Evolutionary conservation across 2,797 vertebrate genomes (phyloP).

Genomic region (Orientallactaga sibirica): DNA sequence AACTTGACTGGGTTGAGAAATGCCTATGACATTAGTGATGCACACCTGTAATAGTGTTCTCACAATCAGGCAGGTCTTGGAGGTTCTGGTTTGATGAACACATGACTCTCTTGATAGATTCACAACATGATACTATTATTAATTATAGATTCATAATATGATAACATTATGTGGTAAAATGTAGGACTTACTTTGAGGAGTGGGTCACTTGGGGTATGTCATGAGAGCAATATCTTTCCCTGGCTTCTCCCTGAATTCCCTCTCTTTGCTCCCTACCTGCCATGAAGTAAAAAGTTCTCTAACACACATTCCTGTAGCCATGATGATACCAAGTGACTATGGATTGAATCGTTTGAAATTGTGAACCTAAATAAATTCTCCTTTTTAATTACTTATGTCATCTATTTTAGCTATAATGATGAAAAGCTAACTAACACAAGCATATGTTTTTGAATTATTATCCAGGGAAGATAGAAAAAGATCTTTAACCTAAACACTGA

Average conservation of each 20-base stretch:
- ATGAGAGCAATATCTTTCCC: background rate
- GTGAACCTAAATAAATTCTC: background rate
- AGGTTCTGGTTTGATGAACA: background rate
- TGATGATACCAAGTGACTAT: background rate
- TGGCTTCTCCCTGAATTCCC: background rate
- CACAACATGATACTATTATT: background rate
- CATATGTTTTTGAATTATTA: conserved; percentile 23
- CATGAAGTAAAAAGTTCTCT: background rate
- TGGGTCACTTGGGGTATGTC: background rate
- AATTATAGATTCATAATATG: background rate
- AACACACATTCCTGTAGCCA: background rate
- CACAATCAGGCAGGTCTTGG: background rate
- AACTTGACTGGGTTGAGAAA: background rate
- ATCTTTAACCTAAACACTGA: background rate
- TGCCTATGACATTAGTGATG: background rate
- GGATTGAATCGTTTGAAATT: background rate
- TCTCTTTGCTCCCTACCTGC: background rate
- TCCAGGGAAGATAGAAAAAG: background rate
- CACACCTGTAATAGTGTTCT: background rate
- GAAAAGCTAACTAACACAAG: too few relatives aligned
- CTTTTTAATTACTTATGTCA: background rate
- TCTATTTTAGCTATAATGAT: background rate
- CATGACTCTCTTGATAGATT: background rate
- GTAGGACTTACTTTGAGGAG: background rate
- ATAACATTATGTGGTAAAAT: background rate